Conservation (phyloP, 2,113 vertebrate genomes). For the Hydrolagus affinis region DNA sequence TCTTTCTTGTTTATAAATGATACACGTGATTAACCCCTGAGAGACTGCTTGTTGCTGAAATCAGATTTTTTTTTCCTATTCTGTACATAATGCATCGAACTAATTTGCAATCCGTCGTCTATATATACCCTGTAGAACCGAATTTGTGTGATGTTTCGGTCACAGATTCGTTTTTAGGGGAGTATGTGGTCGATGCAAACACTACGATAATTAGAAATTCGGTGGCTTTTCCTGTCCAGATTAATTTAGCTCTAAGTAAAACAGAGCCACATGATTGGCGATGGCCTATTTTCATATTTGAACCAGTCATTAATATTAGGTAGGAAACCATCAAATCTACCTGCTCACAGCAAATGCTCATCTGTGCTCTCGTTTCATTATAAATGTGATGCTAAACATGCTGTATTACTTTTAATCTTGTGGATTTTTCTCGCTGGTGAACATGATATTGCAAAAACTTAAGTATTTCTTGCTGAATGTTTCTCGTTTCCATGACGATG, state of each 20-base stretch:
- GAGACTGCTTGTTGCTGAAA: conserved; percentile 2
- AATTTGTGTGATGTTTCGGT: conserved; percentile 80
- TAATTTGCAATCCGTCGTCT: conserved; percentile 58
- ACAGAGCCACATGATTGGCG: background rate
- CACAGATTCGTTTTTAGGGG: conserved; percentile 99
- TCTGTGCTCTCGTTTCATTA: background rate
- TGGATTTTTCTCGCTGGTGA: background rate
- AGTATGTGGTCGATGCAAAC: conserved; percentile 99
- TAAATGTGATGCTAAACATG: background rate
- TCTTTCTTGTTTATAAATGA: background rate
- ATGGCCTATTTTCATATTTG: background rate
- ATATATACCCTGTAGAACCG: conserved; percentile 85
- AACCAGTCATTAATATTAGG: background rate
- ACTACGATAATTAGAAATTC: conserved; percentile 59
- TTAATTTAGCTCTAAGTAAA: background rate
- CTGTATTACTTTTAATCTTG: conserved; percentile 23
- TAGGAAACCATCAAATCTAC: background rate
- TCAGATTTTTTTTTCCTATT: conserved; percentile 6
- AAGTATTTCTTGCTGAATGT: conserved; percentile 27
- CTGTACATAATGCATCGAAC: conserved; percentile 12
- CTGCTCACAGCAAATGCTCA: background rate
- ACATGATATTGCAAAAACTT: conserved; percentile 13
- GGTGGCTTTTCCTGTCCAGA: background rate
- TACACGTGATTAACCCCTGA: background rate
- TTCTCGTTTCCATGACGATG: conserved; percentile 26